phyloP scores from a whole-genome alignment of 1,140 invertebrate species.

The Euura saliciscinereae region DNA sequence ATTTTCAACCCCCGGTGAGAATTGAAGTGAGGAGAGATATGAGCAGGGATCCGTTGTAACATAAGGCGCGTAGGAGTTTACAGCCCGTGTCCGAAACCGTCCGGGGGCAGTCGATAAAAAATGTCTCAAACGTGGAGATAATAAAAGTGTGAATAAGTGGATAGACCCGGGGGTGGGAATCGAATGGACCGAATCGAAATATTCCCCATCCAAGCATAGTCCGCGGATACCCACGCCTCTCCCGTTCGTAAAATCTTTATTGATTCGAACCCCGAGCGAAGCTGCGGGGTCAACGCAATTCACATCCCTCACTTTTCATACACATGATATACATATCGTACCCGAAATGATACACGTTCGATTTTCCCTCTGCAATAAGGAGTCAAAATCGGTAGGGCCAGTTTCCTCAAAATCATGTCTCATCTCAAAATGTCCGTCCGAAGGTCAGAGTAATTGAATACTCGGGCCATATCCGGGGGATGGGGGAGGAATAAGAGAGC shows the following conservation, averaged over 20 bases:
- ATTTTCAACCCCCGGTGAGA: not conserved
- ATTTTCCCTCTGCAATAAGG: not conserved
- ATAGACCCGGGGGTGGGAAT: not conserved
- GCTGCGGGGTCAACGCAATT: not conserved
- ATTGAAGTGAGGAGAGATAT: not conserved
- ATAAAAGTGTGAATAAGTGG: conserved; percentile 7
- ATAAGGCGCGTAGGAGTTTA: not conserved
- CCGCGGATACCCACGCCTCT: too few relatives aligned
- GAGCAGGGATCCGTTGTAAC: conserved; percentile 4
- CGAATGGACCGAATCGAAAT: not conserved
- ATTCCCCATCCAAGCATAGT: too few relatives aligned
- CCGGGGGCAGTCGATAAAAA: conserved; percentile 6
- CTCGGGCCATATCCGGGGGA: conserved; percentile 36
- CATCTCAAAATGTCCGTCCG: not conserved
- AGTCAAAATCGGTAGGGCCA: conserved; percentile 26
- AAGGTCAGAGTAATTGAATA: conserved; percentile 46
- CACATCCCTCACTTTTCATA: not conserved
- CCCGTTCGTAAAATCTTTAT: not conserved
- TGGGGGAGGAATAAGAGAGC: conserved; percentile 27
- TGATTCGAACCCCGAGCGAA: not conserved
- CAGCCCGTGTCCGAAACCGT: not conserved
- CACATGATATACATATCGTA: not conserved
- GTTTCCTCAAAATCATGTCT: too few relatives aligned
- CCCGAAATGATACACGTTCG: too few relatives aligned
- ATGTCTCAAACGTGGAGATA: not conserved